phyloP scores from a whole-genome alignment of 2,797 vertebrate species.

The Botia almorhae region DNA sequence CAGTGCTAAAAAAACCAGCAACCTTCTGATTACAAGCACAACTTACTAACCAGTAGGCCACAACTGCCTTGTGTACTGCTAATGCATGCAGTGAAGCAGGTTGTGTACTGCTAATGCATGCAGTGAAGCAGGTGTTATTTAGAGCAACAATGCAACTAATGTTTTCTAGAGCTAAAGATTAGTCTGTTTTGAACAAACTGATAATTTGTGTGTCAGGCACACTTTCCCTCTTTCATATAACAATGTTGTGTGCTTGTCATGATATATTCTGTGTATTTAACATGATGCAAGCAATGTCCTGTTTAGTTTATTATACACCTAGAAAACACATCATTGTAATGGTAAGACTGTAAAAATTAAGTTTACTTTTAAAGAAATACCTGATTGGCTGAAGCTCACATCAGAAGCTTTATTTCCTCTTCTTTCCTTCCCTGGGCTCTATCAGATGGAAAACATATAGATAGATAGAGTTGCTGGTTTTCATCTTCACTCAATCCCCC shows the following conservation, averaged over 20 bases:
- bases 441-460: conserved; percentile 4
- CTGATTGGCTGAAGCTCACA: conserved; percentile 2
- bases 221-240: background rate
- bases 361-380: background rate
- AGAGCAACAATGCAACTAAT: no score
- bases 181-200: background rate
- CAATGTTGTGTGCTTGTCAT: background rate
- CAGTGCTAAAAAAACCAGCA: no score
- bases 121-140: no score
- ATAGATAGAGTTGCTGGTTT: conserved; percentile 31
- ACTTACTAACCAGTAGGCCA: no score
- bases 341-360: background rate
- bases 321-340: background rate
- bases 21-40: no score
- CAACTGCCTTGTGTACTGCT: no score
- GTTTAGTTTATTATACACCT: background rate
- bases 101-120: no score
- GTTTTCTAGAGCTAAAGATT: no score
- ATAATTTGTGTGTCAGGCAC: background rate
- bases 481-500: conserved; percentile 52
- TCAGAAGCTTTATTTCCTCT: conserved; percentile 14
- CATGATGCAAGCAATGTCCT: background rate
- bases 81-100: no score
- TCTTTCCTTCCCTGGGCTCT: conserved; percentile 5
- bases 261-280: background rate